Percentiles rank a stretch among this genome's conserved stretches.
These are phyloP conservation scores for Porites cylindrica DNA, from an alignment of 92 coral and sea anemone genomes.

Conservation along the genomic window DNA sequence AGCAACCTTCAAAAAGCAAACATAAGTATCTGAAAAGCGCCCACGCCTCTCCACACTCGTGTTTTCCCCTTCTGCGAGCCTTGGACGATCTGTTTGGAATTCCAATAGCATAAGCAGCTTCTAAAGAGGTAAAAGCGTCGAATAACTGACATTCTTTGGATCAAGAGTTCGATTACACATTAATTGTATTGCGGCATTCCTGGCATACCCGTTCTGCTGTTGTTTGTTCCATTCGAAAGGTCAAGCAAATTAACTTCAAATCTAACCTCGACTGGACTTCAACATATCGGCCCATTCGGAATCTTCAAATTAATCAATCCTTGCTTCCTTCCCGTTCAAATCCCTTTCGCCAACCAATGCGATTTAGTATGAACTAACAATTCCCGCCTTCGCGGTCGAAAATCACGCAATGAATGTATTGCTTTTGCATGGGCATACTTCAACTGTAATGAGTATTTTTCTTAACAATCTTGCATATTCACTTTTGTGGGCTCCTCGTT, in stretches of 20 bases:
- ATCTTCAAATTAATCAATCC: background rate
- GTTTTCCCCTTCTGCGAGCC: background rate
- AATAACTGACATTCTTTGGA: conserved; percentile 25
- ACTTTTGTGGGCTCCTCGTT: background rate
- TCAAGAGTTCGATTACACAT: conserved; percentile 42
- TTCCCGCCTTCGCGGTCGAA: background rate
- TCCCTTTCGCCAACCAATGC: conserved; percentile 36
- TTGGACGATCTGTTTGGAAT: background rate
- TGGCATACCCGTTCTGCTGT: conserved; percentile 14
- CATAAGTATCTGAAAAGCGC: background rate
- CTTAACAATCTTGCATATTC: background rate
- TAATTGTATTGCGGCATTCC: conserved; percentile 52
- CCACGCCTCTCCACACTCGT: background rate
- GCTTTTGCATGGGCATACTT: background rate
- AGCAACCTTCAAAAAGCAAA: background rate
- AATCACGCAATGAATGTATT: background rate
- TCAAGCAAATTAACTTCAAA: conserved; percentile 42
- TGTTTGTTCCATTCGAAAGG: conserved; percentile 40
- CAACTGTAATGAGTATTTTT: background rate
- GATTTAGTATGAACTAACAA: conserved; percentile 5
- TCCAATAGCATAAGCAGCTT: background rate
- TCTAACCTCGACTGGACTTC: conserved; percentile 9
- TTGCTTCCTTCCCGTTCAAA: conserved; percentile 6
- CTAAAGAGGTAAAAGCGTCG: background rate
- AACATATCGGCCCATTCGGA: background rate